phyloP scores from a whole-genome alignment of 1,140 invertebrate genomes.

The Polypedilum vanderplanki region DNA sequence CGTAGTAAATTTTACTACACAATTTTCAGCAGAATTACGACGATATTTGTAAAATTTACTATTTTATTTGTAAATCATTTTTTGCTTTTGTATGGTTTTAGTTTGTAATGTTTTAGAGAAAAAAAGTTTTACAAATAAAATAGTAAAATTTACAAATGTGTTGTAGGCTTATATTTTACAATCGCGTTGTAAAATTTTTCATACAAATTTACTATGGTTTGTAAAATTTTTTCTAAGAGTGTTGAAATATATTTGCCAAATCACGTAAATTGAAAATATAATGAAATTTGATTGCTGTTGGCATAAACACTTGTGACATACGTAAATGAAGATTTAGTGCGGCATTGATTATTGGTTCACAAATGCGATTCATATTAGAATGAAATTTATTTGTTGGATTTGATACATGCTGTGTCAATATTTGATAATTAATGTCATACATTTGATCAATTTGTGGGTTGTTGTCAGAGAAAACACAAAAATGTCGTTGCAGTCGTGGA shows the following conservation, averaged over 20 bases:
- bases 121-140: too few species aligned
- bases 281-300: conserved; percentile 91
- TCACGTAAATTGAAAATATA: conserved; percentile 91
- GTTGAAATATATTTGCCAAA: conserved; percentile 81
- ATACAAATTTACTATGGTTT: too few species aligned
- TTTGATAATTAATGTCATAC: conserved; percentile 74
- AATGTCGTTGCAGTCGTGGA: conserved; percentile 84
- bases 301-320: conserved; percentile 68
- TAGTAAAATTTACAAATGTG: too few species aligned
- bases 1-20: too few species aligned
- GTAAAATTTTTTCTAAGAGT: too few species aligned
- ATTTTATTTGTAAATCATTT: too few species aligned
- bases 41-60: too few species aligned
- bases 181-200: too few species aligned
- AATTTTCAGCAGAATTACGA: too few species aligned
- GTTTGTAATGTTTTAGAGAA: too few species aligned
- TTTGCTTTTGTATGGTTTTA: too few species aligned
- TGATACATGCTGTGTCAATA: conserved; percentile 68
- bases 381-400: conserved; percentile 62
- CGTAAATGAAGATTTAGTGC: conserved; percentile 73
- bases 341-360: conserved; percentile 56
- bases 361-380: conserved; percentile 51
- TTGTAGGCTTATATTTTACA: too few species aligned
- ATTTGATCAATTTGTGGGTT: conserved; percentile 78
- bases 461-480: conserved; percentile 84